phyloP scores from a whole-genome alignment of 2,113 vertebrate genomes.

The Misgurnus mizolepis region DNA sequence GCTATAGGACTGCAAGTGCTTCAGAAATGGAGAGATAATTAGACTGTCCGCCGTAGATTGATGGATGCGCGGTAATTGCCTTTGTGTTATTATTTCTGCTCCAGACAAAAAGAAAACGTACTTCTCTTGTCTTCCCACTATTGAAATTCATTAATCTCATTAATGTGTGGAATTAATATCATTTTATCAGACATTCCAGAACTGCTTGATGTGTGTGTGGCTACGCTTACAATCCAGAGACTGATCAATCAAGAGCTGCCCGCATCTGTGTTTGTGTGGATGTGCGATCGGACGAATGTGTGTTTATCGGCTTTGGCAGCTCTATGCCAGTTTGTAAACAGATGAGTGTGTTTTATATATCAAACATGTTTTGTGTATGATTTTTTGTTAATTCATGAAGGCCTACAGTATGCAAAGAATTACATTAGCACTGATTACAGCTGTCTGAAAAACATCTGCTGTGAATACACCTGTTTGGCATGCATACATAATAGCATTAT shows the following conservation, averaged over 20 bases:
- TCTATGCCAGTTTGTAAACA: conserved; percentile 12
- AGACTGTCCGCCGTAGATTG: conserved; percentile 85
- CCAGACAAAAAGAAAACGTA: conserved; percentile 82
- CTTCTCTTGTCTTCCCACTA: conserved; percentile 79
- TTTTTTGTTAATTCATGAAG: conserved; percentile 3
- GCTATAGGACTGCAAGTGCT: conserved; percentile 79
- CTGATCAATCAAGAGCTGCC: conserved; percentile 52
- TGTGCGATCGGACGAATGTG: neutral
- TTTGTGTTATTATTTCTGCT: conserved; percentile 93
- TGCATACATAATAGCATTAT: conserved; percentile 68
- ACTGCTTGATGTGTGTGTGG: conserved; percentile 83
- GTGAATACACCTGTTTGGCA: conserved; percentile 74
- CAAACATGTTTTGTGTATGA: conserved; percentile 58
- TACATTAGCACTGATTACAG: conserved; percentile 9
- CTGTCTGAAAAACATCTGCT: conserved; percentile 36
- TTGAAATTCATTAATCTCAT: conserved; percentile 98
- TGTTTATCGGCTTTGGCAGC: conserved; percentile 19
- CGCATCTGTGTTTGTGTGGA: conserved; percentile 46
- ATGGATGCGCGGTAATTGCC: conserved; percentile 99
- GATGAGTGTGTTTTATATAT: conserved; percentile 17
- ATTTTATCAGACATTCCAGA: conserved; percentile 99
- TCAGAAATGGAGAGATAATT: conserved; percentile 99
- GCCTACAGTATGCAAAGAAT: neutral
- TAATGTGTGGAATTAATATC: conserved; percentile 98
- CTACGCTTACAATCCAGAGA: conserved; percentile 86